phyloP scores from a whole-genome alignment of 1,140 invertebrate genomes.

The Drosophila funebris region DNA sequence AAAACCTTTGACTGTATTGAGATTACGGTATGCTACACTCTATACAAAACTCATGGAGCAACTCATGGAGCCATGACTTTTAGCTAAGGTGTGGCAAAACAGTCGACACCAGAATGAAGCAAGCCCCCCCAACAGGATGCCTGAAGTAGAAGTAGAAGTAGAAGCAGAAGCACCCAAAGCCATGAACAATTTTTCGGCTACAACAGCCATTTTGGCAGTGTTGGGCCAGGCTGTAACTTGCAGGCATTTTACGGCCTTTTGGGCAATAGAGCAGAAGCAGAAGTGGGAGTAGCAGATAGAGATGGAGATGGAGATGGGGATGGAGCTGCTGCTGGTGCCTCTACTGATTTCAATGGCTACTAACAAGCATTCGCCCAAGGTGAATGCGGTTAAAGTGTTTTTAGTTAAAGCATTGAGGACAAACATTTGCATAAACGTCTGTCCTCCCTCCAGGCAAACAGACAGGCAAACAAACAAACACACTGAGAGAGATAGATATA shows the following conservation, averaged over 20 bases:
- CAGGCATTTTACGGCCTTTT: conserved; percentile 79
- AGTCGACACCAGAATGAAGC: conserved; percentile 32
- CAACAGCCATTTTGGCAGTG: conserved; percentile 54
- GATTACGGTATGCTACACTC: conserved; percentile 72
- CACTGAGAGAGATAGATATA: conserved; percentile 8
- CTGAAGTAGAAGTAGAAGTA: not conserved
- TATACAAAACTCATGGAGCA: conserved; percentile 60
- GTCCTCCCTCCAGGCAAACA: conserved; percentile 35
- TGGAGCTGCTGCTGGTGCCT: conserved; percentile 30
- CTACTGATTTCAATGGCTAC: conserved; percentile 71
- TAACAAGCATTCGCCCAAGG: conserved; percentile 77
- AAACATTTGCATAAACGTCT: conserved; percentile 74
- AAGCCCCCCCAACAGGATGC: not conserved
- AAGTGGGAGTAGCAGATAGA: not conserved
- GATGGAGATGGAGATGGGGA: not conserved
- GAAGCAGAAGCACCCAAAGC: conserved; percentile 39
- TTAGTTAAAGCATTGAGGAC: conserved; percentile 71
- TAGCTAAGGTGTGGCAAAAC: conserved; percentile 14
- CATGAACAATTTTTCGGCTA: conserved; percentile 79
- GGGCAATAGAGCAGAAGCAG: conserved; percentile 38
- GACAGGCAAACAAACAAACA: conserved; percentile 15
- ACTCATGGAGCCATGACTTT: conserved; percentile 53
- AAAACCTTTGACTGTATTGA: conserved; percentile 75
- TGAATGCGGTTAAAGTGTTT: conserved; percentile 81
- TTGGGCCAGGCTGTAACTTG: conserved; percentile 66